Percentiles rank a stretch among this genome's conserved stretches.
Evolutionary conservation across 2,888 invertebrate species (phyloP).

Genomic region (Cyaniris semiargus): DNA sequence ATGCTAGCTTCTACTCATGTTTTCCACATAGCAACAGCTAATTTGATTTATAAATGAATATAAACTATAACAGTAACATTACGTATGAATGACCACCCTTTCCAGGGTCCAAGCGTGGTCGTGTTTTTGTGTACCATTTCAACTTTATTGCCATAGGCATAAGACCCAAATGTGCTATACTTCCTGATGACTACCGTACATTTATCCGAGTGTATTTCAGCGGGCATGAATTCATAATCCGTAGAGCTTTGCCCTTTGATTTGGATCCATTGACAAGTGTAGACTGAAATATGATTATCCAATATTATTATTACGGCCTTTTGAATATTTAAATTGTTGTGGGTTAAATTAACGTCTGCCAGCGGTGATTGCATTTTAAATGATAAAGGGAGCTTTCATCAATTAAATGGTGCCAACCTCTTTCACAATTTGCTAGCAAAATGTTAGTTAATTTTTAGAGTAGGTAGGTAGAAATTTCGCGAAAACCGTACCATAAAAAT

Average conservation of each 20-base stretch:
- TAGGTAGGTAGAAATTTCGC: too few species aligned
- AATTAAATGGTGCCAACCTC: background rate
- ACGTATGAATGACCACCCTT: slow-evolving; percentile 3
- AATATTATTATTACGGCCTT: background rate
- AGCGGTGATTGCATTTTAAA: background rate
- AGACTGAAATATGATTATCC: background rate
- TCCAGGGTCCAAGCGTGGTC: background rate
- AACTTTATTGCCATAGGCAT: background rate
- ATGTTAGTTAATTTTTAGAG: background rate
- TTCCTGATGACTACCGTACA: background rate
- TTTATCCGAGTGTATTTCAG: background rate
- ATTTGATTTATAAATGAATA: background rate
- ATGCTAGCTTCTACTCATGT: too few species aligned
- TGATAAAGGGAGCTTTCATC: background rate
- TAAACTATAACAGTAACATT: slow-evolving; percentile 1
- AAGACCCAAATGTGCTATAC: background rate
- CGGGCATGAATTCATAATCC: background rate
- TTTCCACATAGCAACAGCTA: background rate
- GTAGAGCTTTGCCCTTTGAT: background rate
- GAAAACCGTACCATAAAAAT: too few species aligned
- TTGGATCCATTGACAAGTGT: background rate
- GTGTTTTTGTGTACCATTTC: background rate
- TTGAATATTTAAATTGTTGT: background rate
- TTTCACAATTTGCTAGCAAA: background rate
- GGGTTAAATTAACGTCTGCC: background rate